A percentile compares a stretch with the other conserved stretches of the same genome.
phyloP scores from a whole-genome alignment of 2,888 invertebrate species.

The Lycophotia porphyrea region DNA sequence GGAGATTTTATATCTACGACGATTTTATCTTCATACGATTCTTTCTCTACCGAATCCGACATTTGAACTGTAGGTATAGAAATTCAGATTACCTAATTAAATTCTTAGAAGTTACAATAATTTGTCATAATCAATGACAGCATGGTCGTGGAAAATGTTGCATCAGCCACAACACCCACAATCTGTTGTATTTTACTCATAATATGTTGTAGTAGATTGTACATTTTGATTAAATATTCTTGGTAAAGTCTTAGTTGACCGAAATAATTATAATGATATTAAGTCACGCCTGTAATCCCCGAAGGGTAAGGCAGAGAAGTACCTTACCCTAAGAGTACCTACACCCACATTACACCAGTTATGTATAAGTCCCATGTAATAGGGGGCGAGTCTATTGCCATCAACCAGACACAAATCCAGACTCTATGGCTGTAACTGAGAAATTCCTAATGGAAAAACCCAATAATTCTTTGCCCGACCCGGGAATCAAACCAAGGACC shows the following conservation, averaged over 20 bases:
- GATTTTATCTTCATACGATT: background rate
- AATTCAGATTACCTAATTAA: background rate
- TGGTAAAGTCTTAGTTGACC: background rate
- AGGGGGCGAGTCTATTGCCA: no score
- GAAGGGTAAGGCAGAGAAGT: no score
- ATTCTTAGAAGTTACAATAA: slow-evolving; percentile 6
- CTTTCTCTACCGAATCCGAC: background rate
- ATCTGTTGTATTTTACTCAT: background rate
- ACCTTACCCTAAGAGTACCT: no score
- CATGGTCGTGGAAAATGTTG: background rate
- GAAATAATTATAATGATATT: background rate
- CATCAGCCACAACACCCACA: background rate
- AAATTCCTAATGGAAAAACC: background rate
- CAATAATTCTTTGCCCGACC: background rate
- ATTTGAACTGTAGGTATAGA: background rate
- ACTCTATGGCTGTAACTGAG: background rate
- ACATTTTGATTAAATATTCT: background rate
- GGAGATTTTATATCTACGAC: no score
- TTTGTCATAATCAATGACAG: slow-evolving; percentile 5
- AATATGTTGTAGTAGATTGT: background rate
- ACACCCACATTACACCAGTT: no score
- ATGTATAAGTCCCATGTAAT: no score
- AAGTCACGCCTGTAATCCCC: no score
- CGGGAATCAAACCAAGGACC: background rate
- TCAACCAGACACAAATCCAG: background rate